Percentiles rank a stretch among this genome's conserved stretches.
Evolutionary conservation across 2,888 invertebrate genomes (phyloP).

Genomic region (Calameuta pallipes): DNA sequence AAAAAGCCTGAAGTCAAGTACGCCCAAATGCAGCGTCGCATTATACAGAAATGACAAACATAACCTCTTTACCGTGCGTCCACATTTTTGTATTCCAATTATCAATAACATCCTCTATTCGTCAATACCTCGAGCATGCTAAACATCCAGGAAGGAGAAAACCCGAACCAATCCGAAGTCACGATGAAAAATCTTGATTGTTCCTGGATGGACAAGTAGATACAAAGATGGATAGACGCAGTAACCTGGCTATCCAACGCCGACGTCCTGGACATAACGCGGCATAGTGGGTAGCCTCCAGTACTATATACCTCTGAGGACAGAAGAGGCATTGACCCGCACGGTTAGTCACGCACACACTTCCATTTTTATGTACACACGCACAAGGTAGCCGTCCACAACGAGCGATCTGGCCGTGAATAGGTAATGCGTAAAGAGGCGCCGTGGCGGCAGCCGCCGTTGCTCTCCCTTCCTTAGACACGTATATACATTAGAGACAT

Average conservation of each 20-base stretch:
- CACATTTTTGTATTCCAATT: background rate
- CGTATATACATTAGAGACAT: background rate
- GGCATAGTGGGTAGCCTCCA: constrained; percentile 34
- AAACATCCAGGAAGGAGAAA: background rate
- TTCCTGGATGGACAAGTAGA: background rate
- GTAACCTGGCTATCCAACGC: background rate
- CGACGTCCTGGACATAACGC: constrained; percentile 11
- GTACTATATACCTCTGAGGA: constrained; percentile 44
- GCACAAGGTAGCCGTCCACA: constrained; percentile 14
- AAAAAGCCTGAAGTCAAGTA: background rate
- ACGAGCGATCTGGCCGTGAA: constrained; percentile 38
- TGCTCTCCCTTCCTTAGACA: background rate
- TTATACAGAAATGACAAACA: background rate
- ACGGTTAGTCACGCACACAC: constrained; percentile 48
- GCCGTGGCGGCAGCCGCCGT: constrained; percentile 13
- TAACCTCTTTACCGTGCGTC: background rate
- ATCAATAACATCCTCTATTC: background rate
- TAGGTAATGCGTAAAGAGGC: constrained; percentile 36
- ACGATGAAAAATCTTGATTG: background rate
- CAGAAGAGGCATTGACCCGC: constrained; percentile 58
- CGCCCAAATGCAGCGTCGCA: background rate
- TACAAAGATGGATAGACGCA: background rate
- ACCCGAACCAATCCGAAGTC: background rate
- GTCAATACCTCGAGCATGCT: background rate
- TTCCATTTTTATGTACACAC: constrained; percentile 31